Evolutionary conservation across 2,888 invertebrate genomes (phyloP).

Genomic region (Trissoscelio sp.): DNA sequence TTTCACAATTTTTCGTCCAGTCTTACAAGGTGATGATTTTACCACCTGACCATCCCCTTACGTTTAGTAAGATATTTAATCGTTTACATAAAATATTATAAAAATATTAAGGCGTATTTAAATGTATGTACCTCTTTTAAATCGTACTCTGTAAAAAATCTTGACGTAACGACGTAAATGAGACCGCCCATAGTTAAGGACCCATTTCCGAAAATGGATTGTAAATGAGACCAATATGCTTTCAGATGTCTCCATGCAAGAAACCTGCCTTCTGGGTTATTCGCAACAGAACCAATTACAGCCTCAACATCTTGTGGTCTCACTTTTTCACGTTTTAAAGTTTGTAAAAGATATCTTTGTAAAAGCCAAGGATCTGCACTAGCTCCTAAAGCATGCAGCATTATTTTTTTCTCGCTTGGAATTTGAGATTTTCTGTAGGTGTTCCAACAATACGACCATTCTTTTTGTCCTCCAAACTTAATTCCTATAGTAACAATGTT

Average conservation of each 20-base stretch:
- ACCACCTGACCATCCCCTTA: too few species aligned
- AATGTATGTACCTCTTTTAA: conserved; percentile 91
- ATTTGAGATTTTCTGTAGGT: conserved; percentile 87
- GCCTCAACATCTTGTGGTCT: conserved; percentile 88
- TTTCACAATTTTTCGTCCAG: too few species aligned
- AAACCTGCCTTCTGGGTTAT: conserved; percentile 89
- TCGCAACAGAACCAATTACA: conserved; percentile 89
- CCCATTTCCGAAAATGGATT: conserved; percentile 87
- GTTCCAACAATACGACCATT: conserved; percentile 92
- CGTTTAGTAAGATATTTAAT: too few species aligned
- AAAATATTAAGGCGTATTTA: too few species aligned
- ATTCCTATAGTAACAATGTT: too few species aligned
- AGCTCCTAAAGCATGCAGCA: conserved; percentile 89
- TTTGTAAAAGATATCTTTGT: conserved; percentile 90
- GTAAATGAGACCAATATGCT: conserved; percentile 88
- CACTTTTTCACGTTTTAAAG: conserved; percentile 88
- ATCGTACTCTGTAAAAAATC: conserved; percentile 90
- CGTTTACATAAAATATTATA: background rate
- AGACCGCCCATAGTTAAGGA: conserved; percentile 87
- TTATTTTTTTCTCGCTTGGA: conserved; percentile 89
- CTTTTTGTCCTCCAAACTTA: conserved; percentile 87
- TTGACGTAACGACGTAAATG: conserved; percentile 87
- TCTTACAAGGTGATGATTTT: too few species aligned
- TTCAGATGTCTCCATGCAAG: conserved; percentile 90
- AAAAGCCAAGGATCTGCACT: conserved; percentile 92